Evolutionary conservation across 2,113 vertebrate species (phyloP), one percentile per base, ranked within the genome.

Genomic region (Corythaeola cristata): DNA sequence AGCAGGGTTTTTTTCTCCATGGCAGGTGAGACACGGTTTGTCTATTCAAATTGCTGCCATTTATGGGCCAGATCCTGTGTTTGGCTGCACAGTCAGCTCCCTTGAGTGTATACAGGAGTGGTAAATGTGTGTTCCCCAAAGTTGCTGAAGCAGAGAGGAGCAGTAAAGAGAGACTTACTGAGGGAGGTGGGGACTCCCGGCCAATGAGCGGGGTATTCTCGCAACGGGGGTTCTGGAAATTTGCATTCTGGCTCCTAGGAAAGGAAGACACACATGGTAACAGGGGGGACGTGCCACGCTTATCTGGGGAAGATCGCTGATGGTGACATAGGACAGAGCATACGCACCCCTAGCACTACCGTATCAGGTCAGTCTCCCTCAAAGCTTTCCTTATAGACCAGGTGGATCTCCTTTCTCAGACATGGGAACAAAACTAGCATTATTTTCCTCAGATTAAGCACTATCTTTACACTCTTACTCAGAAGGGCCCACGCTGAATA

Each of bases 141-240:
- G 96, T 62, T 76, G 96, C 92, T 79, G 88, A 88, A 97, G 91
- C 90, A 95, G 90, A 97, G 83, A 96, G 94, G 96, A 97, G 97
- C 91, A 94, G 91, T 89, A 95, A 95, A 97, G 76, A 95, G 69
- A 94, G 85, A 99, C 99, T 99, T 98, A 99, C 99, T 96, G 99
- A 99, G 88, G 99, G 99, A 64, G 99, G 99, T 91, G 99, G 99
- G 96, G 99, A 99, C 98, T 99, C 99, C 85, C 99, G 99, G 96
- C 99, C 99, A 84, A 99, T 99, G 98, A 99, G 98, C 50, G 99
- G 99, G 33, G 99, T 99, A 97, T 99, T 99, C 98, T 99, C 99
- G 97, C 99, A 99, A 97, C 99, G 99, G 47, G 99, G 99, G 91
- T 99, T 99, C 98, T 99, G 99, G 98, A 99, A 99, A 98, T 99